A percentile compares a stretch with the other conserved stretches of the same genome.
Evolutionary conservation across 2,797 vertebrate species (phyloP).

Genomic region (Pristis pectinata): DNA sequence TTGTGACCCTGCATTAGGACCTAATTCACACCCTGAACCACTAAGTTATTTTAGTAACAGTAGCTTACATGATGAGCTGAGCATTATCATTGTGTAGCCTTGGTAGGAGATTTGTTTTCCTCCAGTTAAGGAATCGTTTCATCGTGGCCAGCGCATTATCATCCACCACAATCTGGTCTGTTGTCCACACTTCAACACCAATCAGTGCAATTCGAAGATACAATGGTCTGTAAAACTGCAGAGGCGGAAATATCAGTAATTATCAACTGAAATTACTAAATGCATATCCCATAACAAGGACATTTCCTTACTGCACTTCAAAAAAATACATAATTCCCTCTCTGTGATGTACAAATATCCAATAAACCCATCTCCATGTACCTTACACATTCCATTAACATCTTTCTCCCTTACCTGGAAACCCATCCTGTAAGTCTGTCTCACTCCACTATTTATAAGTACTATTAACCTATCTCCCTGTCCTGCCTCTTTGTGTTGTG

Average conservation of each 20-base stretch:
- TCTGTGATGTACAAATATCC: neutral
- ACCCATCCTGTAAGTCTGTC: neutral
- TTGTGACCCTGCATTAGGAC: too few relatives aligned
- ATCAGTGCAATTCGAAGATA: conserved; percentile 28
- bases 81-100: conserved; percentile 25
- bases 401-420: neutral
- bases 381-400: neutral
- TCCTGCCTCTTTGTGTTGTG: neutral
- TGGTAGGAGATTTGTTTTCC: conserved; percentile 11
- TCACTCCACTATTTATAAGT: neutral
- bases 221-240: conserved; percentile 19
- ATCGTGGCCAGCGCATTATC: neutral
- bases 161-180: conserved; percentile 11
- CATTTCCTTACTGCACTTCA: too few relatives aligned
- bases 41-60: neutral
- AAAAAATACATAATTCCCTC: neutral
- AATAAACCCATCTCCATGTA: neutral
- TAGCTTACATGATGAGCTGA: conserved; percentile 17
- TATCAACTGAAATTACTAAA: neutral
- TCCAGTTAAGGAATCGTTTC: conserved; percentile 24
- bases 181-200: conserved; percentile 32
- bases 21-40: neutral
- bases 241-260: neutral
- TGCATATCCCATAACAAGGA: neutral
- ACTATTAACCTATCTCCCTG: neutral